Conservation (phyloP, 2,888 invertebrate species). For the Drosophila conformis region DNA sequence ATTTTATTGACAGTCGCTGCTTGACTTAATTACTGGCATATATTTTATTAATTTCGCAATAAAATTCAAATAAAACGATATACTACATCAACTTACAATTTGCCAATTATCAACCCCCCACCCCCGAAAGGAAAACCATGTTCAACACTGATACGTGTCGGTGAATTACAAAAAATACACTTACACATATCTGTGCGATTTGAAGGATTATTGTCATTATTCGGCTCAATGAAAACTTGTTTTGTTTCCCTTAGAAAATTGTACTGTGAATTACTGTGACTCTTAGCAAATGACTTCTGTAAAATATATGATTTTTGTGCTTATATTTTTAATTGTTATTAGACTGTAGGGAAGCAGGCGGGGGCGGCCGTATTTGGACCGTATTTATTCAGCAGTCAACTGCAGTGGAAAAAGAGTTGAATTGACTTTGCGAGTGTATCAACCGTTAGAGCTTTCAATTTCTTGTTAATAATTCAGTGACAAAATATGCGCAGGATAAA, state of each 20-base stretch:
- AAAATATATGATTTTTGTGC: background rate
- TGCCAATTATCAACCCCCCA: background rate
- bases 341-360: background rate
- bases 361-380: no score
- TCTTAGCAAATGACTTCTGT: background rate
- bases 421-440: conserved; percentile 43
- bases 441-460: conserved; percentile 47
- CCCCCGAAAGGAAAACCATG: background rate
- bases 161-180: background rate
- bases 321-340: background rate
- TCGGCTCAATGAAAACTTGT: background rate
- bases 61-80: conserved; percentile 8
- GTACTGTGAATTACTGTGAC: background rate
- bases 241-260: background rate
- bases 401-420: conserved; percentile 11
- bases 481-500: conserved; percentile 76
- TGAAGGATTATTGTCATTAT: background rate
- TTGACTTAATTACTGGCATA: conserved; percentile 80
- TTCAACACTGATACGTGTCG: background rate
- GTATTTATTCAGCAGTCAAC: background rate
- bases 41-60: conserved; percentile 77
- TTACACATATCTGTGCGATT: background rate
- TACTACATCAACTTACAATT: conserved; percentile 16
- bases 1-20: conserved; percentile 79
- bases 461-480: conserved; percentile 74